phyloP scores from a whole-genome alignment of 2,888 invertebrate species.

The Holacanthella duospinosa region DNA sequence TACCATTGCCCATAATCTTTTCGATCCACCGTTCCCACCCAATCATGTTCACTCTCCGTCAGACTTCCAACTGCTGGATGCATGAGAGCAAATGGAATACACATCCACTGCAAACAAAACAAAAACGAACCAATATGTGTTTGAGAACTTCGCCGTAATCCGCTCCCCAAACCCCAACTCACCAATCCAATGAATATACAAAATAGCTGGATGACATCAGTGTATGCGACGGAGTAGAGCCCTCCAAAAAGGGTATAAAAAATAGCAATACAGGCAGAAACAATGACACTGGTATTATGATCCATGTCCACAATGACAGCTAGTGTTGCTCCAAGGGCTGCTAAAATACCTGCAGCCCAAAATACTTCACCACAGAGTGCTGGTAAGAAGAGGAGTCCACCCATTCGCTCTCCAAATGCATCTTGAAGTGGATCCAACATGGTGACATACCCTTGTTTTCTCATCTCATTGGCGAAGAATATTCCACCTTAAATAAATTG shows the following conservation, averaged over 20 bases:
- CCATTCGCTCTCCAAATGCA: slow-evolving; percentile 57
- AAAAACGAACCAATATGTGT: neutral
- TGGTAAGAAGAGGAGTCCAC: slow-evolving; percentile 55
- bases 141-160: neutral
- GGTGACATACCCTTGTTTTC: slow-evolving; percentile 57
- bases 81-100: slow-evolving; percentile 53
- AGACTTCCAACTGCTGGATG: slow-evolving; percentile 48
- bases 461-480: slow-evolving; percentile 59
- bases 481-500: slow-evolving; percentile 48
- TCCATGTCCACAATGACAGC: slow-evolving; percentile 52
- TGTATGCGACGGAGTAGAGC: slow-evolving; percentile 59
- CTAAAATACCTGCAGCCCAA: slow-evolving; percentile 44
- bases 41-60: slow-evolving; percentile 43
- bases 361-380: slow-evolving; percentile 60
- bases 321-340: slow-evolving; percentile 48
- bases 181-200: slow-evolving; percentile 58
- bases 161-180: slow-evolving; percentile 34
- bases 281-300: slow-evolving; percentile 48
- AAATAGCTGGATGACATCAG: slow-evolving; percentile 57
- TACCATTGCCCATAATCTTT: slow-evolving; percentile 43
- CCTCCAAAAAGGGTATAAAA: slow-evolving; percentile 60
- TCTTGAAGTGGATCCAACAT: slow-evolving; percentile 63
- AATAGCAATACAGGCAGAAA: slow-evolving; percentile 51
- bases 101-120: slow-evolving; percentile 47
- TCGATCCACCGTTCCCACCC: slow-evolving; percentile 48